A percentile compares a stretch with the other conserved stretches of the same genome.
Evolutionary conservation across 2,888 invertebrate genomes (phyloP).

Genomic region (Aspidiotus destructor): DNA sequence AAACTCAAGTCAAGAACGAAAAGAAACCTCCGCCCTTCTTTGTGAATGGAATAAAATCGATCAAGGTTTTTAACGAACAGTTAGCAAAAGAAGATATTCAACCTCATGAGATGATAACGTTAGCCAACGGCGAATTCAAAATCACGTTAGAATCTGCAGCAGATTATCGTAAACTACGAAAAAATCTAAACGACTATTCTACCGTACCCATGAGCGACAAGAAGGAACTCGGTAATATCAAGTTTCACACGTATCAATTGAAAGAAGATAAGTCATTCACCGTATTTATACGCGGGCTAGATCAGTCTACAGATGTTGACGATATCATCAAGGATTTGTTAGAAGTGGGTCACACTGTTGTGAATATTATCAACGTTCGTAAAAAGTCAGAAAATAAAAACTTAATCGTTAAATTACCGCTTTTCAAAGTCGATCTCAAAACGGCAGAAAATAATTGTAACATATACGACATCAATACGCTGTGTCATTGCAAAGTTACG

Average conservation of each 20-base stretch:
- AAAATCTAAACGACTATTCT: background rate
- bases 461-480: background rate
- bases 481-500: background rate
- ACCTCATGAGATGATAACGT: background rate
- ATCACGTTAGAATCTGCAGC: background rate
- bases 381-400: conserved; percentile 6
- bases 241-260: conserved; percentile 1
- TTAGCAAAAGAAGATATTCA: background rate
- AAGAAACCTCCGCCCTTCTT: conserved; percentile 11
- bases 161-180: background rate
- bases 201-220: background rate
- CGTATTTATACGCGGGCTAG: background rate
- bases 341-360: conserved; percentile 3
- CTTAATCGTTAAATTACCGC: background rate
- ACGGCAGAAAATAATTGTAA: background rate
- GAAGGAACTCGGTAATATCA: conserved; percentile 1
- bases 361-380: background rate
- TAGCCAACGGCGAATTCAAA: conserved; percentile 6
- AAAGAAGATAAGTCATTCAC: conserved; percentile 8
- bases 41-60: conserved; percentile 1
- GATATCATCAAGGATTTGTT: conserved; percentile 4
- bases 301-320: background rate
- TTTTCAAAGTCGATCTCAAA: conserved; percentile 9
- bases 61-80: conserved; percentile 3
- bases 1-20: conserved; percentile 4